Conservation (phyloP, 2,888 invertebrate genomes). For the Scotopteryx bipunctaria region DNA sequence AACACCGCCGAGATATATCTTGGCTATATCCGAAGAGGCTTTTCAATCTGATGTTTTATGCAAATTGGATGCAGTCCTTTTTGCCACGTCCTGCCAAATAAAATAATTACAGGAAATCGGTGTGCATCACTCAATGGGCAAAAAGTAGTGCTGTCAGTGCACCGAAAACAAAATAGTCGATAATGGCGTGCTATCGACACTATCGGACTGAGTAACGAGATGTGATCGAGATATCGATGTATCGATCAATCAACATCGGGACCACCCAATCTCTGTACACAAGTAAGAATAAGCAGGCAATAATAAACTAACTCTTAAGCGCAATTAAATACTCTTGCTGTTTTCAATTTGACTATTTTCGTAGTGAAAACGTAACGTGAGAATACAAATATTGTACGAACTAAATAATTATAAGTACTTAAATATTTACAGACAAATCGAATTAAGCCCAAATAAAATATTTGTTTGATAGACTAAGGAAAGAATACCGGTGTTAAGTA, state of each 20-base stretch:
- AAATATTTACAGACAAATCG: constrained; percentile 7
- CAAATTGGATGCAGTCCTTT: constrained; percentile 18
- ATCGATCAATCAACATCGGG: constrained; percentile 56
- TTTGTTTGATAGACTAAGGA: background rate
- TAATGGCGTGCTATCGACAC: constrained; percentile 48
- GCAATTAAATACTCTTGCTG: too few species aligned
- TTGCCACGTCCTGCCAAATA: constrained; percentile 26
- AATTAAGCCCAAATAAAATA: constrained; percentile 8
- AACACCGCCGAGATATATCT: too few species aligned
- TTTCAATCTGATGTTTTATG: constrained; percentile 22
- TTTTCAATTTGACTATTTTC: too few species aligned
- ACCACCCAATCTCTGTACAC: constrained; percentile 58
- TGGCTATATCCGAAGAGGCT: background rate
- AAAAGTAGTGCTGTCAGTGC: constrained; percentile 31
- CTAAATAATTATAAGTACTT: background rate
- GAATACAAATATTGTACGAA: background rate
- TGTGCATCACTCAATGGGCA: constrained; percentile 23
- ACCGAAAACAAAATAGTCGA: constrained; percentile 44
- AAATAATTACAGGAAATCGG: constrained; percentile 32
- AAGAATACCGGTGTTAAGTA: constrained; percentile 15
- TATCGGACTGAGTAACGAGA: constrained; percentile 46
- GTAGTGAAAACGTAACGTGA: constrained; percentile 11
- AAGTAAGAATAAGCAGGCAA: constrained; percentile 18
- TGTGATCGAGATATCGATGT: constrained; percentile 48
- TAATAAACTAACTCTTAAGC: constrained; percentile 6